phyloP scores from a whole-genome alignment of 2,888 invertebrate genomes.

The Drosophila limbata region DNA sequence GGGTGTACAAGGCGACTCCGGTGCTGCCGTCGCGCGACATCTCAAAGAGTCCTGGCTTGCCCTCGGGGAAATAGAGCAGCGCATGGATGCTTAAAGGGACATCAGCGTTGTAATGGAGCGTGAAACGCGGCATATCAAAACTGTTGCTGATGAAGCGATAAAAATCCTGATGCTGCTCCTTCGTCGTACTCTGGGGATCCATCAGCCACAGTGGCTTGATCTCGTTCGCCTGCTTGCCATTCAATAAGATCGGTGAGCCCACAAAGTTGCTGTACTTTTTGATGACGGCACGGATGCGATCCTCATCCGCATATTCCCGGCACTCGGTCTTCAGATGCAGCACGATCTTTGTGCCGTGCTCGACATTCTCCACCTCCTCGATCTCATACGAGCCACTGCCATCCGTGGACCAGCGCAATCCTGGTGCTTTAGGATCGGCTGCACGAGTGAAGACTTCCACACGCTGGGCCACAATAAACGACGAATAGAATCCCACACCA shows the following conservation, averaged over 20 bases:
- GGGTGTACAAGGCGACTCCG: constrained; percentile 95
- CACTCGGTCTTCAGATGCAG: constrained; percentile 95
- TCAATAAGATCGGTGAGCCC: constrained; percentile 95
- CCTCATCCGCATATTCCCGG: constrained; percentile 95
- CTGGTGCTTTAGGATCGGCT: constrained; percentile 88
- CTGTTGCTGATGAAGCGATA: constrained; percentile 95
- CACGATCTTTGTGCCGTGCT: constrained; percentile 96
- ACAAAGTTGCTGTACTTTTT: constrained; percentile 99
- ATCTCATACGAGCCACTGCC: constrained; percentile 96
- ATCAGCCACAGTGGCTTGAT: constrained; percentile 97
- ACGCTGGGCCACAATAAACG: constrained; percentile 98
- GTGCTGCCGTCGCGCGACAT: constrained; percentile 93
- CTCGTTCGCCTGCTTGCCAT: constrained; percentile 94
- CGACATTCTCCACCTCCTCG: constrained; percentile 92
- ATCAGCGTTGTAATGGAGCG: constrained; percentile 92
- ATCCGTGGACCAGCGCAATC: constrained; percentile 95
- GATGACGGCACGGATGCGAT: constrained; percentile 92
- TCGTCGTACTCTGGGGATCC: constrained; percentile 94
- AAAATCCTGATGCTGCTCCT: constrained; percentile 96
- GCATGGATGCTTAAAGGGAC: constrained; percentile 96
- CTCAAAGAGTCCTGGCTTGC: constrained; percentile 96
- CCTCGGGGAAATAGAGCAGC: constrained; percentile 96
- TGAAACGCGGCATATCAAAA: constrained; percentile 95
- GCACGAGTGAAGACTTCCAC: constrained; percentile 96
- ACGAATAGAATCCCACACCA: constrained; percentile 99